Evolutionary conservation across 2,888 invertebrate genomes (phyloP), one percentile per base, ranked within the genome.

Genomic region (Syrphus vitripennis): DNA sequence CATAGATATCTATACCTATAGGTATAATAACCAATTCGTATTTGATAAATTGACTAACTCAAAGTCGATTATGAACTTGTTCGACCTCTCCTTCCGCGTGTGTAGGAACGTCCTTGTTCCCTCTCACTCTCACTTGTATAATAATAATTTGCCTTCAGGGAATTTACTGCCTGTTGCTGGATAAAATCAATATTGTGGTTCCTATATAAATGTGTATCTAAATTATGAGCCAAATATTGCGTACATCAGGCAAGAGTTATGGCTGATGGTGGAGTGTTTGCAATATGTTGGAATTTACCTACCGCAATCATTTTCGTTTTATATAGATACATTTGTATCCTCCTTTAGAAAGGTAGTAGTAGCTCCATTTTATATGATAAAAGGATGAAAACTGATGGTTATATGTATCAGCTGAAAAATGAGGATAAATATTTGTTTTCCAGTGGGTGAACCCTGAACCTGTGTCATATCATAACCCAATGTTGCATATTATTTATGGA

Each of bases 371-470:
- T 45, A 42, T 21, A 59, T 21, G 2, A 9, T 9, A 19, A 16
- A 42, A 65, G 45, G 29, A 77, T 61, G 5, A 37, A 21, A 26
- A 24, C 40, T 40, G 37, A 37, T 59, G 21, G 37, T 37, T 26
- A 26, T 9, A 6, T 48, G 48, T 53, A 59, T 71, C 63, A 42
- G 19, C 31, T 65, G n/a, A 40, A 19, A 65, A 82, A 71, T 40
- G 53, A 69, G 53, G 48, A 37, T 53, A 78, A 83, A 83, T 83
- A 78, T 78, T 83, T 83, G 53, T 45, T 59, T 69, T 61, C 10
- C 67, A 34, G 61, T 78, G 45, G 59, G 67, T 83, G 61, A 40
- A 26, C 61, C 26, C 10, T 83, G 61, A 40, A 26, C 61, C 26
- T 16, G 24, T 7, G 26, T 16, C 34, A 57, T 82, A 57, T 24